A percentile compares a stretch with the other conserved stretches of the same genome.
Conservation (phyloP, 1,140 invertebrate species). For the Leptinotarsa texana region DNA sequence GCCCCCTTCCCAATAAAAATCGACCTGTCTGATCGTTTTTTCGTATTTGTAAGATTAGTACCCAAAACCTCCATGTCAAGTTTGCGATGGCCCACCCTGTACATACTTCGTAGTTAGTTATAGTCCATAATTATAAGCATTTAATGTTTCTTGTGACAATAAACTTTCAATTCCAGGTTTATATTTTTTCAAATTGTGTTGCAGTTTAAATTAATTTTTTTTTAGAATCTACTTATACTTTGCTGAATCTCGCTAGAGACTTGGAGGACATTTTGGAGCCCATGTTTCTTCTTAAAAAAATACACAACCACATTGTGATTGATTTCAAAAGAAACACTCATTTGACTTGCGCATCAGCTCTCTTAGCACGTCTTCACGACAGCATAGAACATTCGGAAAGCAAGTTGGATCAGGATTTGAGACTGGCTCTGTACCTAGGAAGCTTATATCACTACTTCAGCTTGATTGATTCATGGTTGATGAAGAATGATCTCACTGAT, state of each 20-base stretch:
- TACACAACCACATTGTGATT: constrained; percentile 55
- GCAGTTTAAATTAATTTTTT: neutral
- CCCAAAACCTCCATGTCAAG: too few species aligned
- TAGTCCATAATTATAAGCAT: too few species aligned
- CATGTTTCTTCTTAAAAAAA: constrained; percentile 55
- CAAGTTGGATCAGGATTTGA: constrained; percentile 57
- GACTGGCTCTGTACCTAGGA: constrained; percentile 58
- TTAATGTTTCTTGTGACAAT: too few species aligned
- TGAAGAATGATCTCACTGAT: constrained; percentile 60
- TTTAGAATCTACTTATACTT: constrained; percentile 53
- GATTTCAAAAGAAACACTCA: constrained; percentile 52
- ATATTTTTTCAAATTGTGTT: too few species aligned
- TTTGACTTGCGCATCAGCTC: constrained; percentile 54
- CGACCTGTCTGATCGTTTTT: too few species aligned
- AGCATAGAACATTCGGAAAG: constrained; percentile 56
- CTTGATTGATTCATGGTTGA: constrained; percentile 61
- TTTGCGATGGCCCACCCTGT: too few species aligned
- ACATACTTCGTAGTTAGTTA: too few species aligned
- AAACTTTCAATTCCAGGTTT: too few species aligned
- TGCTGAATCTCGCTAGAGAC: constrained; percentile 55
- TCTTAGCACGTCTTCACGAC: constrained; percentile 57
- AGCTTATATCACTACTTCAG: constrained; percentile 60
- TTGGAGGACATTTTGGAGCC: constrained; percentile 53
- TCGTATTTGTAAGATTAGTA: too few species aligned
- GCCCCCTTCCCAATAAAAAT: too few species aligned